phyloP scores from a whole-genome alignment of 2,797 vertebrate species.

The Gorsachius magnificus region DNA sequence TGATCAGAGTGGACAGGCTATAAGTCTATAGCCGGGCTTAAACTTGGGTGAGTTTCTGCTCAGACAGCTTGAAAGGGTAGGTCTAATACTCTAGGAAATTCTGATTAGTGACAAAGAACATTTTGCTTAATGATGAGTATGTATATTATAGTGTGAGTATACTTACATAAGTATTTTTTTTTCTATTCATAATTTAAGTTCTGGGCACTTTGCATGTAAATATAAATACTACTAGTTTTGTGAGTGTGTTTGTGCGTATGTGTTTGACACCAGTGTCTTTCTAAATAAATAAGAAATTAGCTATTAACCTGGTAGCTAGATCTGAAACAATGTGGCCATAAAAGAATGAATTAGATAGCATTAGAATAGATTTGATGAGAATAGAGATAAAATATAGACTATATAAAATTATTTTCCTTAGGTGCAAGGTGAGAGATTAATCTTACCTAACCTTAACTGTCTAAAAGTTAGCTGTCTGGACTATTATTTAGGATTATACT shows the following conservation, averaged over 20 bases:
- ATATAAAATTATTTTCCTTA: background rate
- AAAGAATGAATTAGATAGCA: background rate
- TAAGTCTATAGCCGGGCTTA: background rate
- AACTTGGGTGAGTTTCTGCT: background rate
- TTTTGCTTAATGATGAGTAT: background rate
- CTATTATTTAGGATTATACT: background rate
- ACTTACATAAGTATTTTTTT: background rate
- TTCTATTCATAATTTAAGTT: background rate
- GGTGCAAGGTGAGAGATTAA: background rate
- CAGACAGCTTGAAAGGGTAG: background rate
- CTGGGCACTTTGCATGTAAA: background rate
- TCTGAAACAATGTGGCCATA: background rate
- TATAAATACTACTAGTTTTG: background rate
- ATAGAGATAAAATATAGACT: background rate
- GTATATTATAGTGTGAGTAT: background rate
- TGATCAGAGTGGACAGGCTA: background rate
- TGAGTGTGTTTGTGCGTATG: background rate
- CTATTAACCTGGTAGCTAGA: background rate
- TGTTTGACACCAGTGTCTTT: background rate
- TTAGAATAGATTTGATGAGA: background rate
- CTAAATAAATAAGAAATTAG: background rate
- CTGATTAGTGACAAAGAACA: background rate
- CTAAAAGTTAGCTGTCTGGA: background rate
- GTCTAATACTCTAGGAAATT: background rate
- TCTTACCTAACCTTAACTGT: conserved; percentile 35